These are phyloP conservation scores for Borostomias antarcticus DNA, from an alignment of 2,797 vertebrate species.

Conservation along the genomic window DNA sequence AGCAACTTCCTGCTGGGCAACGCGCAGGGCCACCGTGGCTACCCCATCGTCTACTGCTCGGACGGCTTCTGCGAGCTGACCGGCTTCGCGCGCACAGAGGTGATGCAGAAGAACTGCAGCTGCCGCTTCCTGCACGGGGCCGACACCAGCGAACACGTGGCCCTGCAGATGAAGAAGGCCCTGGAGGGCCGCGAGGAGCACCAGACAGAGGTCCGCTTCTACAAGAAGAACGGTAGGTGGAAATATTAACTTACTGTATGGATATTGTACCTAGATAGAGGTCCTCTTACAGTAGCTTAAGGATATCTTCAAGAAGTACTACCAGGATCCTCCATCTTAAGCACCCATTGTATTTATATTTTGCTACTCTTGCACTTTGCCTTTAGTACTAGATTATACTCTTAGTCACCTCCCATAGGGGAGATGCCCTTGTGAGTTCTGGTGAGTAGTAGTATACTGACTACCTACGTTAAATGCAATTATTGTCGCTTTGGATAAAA, in stretches of 20 bases:
- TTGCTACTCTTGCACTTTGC: too few species aligned
- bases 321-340: too few species aligned
- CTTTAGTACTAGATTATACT: too few species aligned
- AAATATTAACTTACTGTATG: too few species aligned
- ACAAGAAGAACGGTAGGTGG: slow-evolving; percentile 90
- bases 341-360: too few species aligned
- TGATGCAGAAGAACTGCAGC: slow-evolving; percentile 98
- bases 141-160: slow-evolving; percentile 86
- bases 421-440: too few species aligned
- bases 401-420: too few species aligned
- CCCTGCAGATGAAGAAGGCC: slow-evolving; percentile 89
- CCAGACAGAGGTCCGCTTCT: slow-evolving; percentile 92
- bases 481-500: too few species aligned
- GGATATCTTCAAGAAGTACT: not conserved
- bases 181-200: slow-evolving; percentile 91
- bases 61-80: slow-evolving; percentile 98
- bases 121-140: slow-evolving; percentile 90
- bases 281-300: not conserved
- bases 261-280: too few species aligned
- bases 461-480: too few species aligned
- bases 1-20: slow-evolving; percentile 98
- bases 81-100: slow-evolving; percentile 90
- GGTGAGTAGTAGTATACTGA: too few species aligned
- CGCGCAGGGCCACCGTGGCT: slow-evolving; percentile 90
- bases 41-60: slow-evolving; percentile 97